A percentile compares a stretch with the other conserved stretches of the same genome.
Evolutionary conservation across 2,888 invertebrate species (phyloP).

Genomic region (Galerucella calmariensis): DNA sequence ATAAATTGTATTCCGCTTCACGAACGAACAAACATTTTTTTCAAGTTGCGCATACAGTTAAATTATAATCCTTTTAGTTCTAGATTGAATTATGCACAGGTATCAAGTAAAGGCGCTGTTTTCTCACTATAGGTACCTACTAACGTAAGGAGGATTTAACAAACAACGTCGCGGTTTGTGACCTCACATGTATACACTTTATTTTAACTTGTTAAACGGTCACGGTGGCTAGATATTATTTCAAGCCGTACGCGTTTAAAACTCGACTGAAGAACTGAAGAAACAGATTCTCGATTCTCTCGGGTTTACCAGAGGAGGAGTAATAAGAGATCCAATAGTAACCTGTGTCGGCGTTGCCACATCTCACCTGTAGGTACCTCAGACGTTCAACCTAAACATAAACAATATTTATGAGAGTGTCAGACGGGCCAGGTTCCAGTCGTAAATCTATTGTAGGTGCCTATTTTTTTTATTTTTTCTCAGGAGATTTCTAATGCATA

Average conservation of each 20-base stretch:
- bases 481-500: conserved; percentile 57
- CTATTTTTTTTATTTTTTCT: conserved; percentile 56
- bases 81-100: not conserved
- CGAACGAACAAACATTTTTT: not conserved
- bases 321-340: conserved; percentile 53
- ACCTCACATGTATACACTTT: conserved; percentile 45
- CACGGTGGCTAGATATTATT: conserved; percentile 30
- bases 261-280: conserved; percentile 57
- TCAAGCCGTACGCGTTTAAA: conserved; percentile 57
- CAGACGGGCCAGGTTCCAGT: conserved; percentile 64
- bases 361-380: conserved; percentile 55
- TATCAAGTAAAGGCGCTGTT: conserved; percentile 5
- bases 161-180: conserved; percentile 42
- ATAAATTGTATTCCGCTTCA: conserved; percentile 7
- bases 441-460: conserved; percentile 63
- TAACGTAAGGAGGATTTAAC: conserved; percentile 31
- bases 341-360: conserved; percentile 62
- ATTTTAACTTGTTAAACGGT: conserved; percentile 23
- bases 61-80: conserved; percentile 6
- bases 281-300: conserved; percentile 38
- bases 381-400: conserved; percentile 62
- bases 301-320: conserved; percentile 60
- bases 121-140: conserved; percentile 15
- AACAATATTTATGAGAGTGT: conserved; percentile 66
- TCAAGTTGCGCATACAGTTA: conserved; percentile 18